phyloP scores from a whole-genome alignment of 2,888 invertebrate genomes.

The Operophtera brumata region DNA sequence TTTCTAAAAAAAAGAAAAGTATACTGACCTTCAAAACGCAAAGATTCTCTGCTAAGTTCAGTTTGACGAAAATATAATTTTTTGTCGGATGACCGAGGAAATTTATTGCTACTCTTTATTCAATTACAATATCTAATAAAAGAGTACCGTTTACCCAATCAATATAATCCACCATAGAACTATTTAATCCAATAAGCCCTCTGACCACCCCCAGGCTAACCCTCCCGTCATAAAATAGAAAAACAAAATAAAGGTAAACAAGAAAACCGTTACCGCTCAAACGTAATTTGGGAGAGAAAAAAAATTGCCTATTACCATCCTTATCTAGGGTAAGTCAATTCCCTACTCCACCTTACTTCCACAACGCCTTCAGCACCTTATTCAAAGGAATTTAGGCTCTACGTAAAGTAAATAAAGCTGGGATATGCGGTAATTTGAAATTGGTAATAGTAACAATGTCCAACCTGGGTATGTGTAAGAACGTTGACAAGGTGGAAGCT shows the following conservation, averaged over 20 bases:
- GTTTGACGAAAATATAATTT: no score
- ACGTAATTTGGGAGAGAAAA: constrained; percentile 68
- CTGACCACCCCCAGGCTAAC: constrained; percentile 11
- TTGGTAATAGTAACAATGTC: constrained; percentile 57
- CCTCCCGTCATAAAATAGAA: constrained; percentile 43
- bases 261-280: constrained; percentile 64
- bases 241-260: constrained; percentile 74
- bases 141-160: constrained; percentile 6
- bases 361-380: not conserved
- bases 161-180: constrained; percentile 10
- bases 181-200: constrained; percentile 22
- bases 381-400: constrained; percentile 37
- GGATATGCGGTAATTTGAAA: constrained; percentile 15
- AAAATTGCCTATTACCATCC: constrained; percentile 72
- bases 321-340: constrained; percentile 79
- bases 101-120: not conserved
- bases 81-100: no score
- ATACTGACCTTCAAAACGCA: no score
- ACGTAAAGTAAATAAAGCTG: constrained; percentile 21
- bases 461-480: constrained; percentile 72
- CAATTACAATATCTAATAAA: constrained; percentile 1
- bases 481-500: constrained; percentile 77
- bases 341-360: constrained; percentile 50
- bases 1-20: no score
- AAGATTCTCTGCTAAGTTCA: no score